Evolutionary conservation across 2,888 invertebrate species (phyloP), one percentile per base, ranked within the genome.

Genomic region (Drosophila niveifrons): DNA sequence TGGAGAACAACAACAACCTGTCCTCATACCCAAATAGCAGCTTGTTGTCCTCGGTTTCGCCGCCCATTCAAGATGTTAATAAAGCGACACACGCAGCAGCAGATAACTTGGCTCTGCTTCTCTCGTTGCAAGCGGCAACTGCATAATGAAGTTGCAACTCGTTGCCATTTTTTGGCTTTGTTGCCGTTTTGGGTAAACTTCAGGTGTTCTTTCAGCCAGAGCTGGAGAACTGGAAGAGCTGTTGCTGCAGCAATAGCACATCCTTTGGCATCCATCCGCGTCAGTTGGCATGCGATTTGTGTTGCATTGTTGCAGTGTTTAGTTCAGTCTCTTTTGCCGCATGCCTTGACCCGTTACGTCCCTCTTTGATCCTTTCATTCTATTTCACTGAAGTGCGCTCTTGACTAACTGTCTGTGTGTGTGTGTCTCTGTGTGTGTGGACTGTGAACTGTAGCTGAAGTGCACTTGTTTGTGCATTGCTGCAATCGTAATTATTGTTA

Each of bases 401-500:
- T 82, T 59, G 23, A 82, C 89, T 69, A 48, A 67, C 70, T 70
- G 59, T 79, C 68, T 59, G 64, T 63, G 43, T 51, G 48, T 56
- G n/a, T 66, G 51, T 48, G 15, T 52, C 41, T 41, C 10, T 39
- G 36, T 51, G 11, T 50, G 36, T 56, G 39, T 62, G 11, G 36
- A 47, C 50, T 74, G 34, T 53, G 39, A 50, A 29, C 47, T 77
- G 74, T 48, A 47, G 43, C 51, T 76, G 62, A 72, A 88, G 89
- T 79, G 67, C 77, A 69, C 88, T 88, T 88, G 88, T 65, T 80
- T 78, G 85, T 89, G 70, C 63, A 76, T 72, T 89, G 84, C 89
- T 66, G 84, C 83, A 85, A 78, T 86, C 86, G 83, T 89, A 85
- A 88, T 85, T 89, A 88, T 89, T 80, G 86, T 85, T 89, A 89